Evolutionary conservation across 2,888 invertebrate genomes (phyloP).

Genomic region (Theretra japonica): DNA sequence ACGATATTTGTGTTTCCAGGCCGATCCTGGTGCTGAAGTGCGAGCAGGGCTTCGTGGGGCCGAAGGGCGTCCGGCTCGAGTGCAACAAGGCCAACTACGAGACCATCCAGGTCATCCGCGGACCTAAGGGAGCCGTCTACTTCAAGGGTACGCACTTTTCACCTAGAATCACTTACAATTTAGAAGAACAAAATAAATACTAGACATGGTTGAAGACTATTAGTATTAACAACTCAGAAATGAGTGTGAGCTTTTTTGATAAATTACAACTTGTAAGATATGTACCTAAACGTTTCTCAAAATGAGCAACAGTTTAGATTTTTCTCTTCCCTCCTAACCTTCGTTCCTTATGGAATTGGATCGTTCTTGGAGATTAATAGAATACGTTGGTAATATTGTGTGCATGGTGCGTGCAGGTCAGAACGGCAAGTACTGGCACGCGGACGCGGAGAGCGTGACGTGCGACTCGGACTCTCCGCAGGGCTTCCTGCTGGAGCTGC

Average conservation of each 20-base stretch:
- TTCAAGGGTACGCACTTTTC: constrained; percentile 90
- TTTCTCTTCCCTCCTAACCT: too few species aligned
- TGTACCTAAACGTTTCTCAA: too few species aligned
- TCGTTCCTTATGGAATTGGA: too few species aligned
- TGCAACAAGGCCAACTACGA: constrained; percentile 98
- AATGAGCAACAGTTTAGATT: too few species aligned
- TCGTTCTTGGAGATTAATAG: too few species aligned
- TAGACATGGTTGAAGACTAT: too few species aligned
- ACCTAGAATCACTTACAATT: not conserved
- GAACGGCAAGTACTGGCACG: constrained; percentile 97
- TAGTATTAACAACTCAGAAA: not conserved
- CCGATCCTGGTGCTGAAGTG: constrained; percentile 97
- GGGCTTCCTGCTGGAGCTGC: constrained; percentile 95
- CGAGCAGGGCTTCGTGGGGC: constrained; percentile 98
- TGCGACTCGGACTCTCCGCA: constrained; percentile 93
- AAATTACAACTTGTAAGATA: too few species aligned
- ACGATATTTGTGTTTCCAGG: constrained; percentile 69
- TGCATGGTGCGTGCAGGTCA: constrained; percentile 85
- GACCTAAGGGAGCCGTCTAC: constrained; percentile 94
- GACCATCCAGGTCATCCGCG: constrained; percentile 95
- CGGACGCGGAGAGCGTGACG: constrained; percentile 93
- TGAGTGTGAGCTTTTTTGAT: too few species aligned
- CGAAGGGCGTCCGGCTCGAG: constrained; percentile 94
- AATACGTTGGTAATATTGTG: too few species aligned
- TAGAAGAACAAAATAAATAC: too few species aligned